Evolutionary conservation across 1,140 invertebrate species (phyloP), one percentile per base, ranked within the genome.

Genomic region (Orius laevigatus): DNA sequence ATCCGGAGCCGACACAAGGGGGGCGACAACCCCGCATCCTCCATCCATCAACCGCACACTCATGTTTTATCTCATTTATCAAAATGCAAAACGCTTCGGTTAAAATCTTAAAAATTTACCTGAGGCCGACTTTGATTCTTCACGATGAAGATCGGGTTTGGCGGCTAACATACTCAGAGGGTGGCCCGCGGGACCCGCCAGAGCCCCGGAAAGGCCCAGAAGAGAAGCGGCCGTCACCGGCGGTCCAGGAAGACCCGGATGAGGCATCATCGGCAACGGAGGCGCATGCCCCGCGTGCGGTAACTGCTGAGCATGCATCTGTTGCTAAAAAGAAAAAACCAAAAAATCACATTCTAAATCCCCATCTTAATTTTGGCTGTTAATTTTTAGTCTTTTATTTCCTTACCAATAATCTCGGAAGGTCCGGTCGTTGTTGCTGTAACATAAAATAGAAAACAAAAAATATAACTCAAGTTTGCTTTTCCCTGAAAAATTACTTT

Each of bases 291-390:
- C 51, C 2, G 81, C 78, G 55, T 81, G 78, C 1, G 84, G 84
- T 52, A 91, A 60, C 63, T 90, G 84, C 60, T 87, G 79, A 5
- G 87, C 85, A 59, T 92, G 87, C 84, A 92, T 89, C 68, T 71
- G 69, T 65, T 71, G 68, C 68, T 70, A 60, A 49, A 59, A 15
- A 46, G 8, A 51, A 10, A 38, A 38, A 38, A 34, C 8, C 33
- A 3, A 38, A 38, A 38, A 3, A 5, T 38, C 36, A 38, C 36
- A 12, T 38, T 5, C n/a, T 10, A 10, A 38, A 38, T 8, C 25
- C 3, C 3, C 25, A 25, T 25, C n/a, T n/a, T n/a, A n/a, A n/a
- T n/a, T 8, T n/a, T 8, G 8, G 8, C 33, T 34, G 8, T 34
- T 34, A 34, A 41, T 43, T 43, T 43, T 19, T 43, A 5, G 18